These are phyloP conservation scores for Galbula dea DNA, from an alignment of 2,113 vertebrate species.

Conservation along the genomic window DNA sequence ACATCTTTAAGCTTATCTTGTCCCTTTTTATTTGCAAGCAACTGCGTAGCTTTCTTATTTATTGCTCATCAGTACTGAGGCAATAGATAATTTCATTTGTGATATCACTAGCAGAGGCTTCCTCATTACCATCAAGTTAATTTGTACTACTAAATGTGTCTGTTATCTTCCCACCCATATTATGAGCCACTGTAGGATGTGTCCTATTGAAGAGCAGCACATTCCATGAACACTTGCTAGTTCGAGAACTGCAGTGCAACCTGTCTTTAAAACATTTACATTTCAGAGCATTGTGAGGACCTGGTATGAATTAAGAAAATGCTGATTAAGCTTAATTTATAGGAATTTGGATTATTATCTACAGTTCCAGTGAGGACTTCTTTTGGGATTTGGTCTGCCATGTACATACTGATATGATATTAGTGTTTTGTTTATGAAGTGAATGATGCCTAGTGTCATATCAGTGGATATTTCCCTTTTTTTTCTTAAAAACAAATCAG, in stretches of 20 bases:
- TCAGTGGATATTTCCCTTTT: not conserved
- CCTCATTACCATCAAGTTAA: slow-evolving; percentile 23
- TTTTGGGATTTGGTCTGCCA: not conserved
- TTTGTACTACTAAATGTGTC: slow-evolving; percentile 27
- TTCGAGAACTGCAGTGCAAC: not conserved
- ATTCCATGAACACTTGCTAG: not conserved
- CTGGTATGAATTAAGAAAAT: not conserved
- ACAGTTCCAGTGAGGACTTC: not conserved
- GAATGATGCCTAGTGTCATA: not conserved
- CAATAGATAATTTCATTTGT: slow-evolving; percentile 30
- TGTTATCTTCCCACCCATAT: slow-evolving; percentile 9
- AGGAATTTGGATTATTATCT: not conserved
- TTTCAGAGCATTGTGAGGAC: not conserved
- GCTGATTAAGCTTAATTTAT: not conserved
- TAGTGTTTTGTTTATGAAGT: too few relatives aligned
- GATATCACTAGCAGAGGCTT: slow-evolving; percentile 23
- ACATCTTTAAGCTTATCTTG: not conserved
- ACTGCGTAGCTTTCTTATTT: slow-evolving; percentile 29
- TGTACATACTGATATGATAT: not conserved
- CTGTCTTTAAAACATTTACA: not conserved
- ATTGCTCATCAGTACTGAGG: not conserved
- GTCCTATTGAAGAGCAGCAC: not conserved
- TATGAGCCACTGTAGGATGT: not conserved
- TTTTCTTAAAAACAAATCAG: not conserved
- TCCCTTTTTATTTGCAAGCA: slow-evolving; percentile 14